These are phyloP conservation scores for Coleophora flavipennella DNA, from an alignment of 2,888 invertebrate species.

Conservation along the genomic window DNA sequence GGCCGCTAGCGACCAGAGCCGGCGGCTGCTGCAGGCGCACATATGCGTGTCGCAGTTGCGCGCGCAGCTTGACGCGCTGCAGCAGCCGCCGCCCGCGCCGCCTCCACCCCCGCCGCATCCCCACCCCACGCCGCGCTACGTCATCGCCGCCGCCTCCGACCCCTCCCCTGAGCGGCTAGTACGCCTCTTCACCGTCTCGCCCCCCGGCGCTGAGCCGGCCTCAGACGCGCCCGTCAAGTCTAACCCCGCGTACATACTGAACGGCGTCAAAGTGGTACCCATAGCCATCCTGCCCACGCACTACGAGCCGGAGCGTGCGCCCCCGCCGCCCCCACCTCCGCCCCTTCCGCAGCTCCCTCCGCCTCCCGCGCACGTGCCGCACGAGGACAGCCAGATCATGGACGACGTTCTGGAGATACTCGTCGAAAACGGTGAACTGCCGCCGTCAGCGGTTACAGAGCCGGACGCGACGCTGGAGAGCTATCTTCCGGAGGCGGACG, in stretches of 20 bases:
- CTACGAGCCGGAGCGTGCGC: constrained; percentile 48
- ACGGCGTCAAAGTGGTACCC: constrained; percentile 72
- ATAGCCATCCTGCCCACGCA: constrained; percentile 62
- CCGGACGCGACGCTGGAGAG: constrained; percentile 51
- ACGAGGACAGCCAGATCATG: constrained; percentile 80
- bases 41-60: constrained; percentile 63
- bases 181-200: constrained; percentile 47
- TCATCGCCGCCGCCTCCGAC: constrained; percentile 39
- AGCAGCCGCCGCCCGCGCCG: constrained; percentile 57
- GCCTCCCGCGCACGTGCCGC: constrained; percentile 31
- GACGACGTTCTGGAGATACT: constrained; percentile 95
- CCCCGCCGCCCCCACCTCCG: constrained; percentile 43
- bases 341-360: constrained; percentile 41
- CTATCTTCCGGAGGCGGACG: constrained; percentile 29
- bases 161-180: constrained; percentile 40
- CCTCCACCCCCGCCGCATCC: constrained; percentile 58
- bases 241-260: constrained; percentile 75
- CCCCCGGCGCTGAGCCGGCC: constrained; percentile 22
- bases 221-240: constrained; percentile 30
- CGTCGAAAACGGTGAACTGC: constrained; percentile 93
- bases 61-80: constrained; percentile 77
- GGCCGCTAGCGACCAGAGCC: constrained; percentile 58
- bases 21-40: constrained; percentile 76
- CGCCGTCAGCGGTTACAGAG: constrained; percentile 86
- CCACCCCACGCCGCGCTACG: constrained; percentile 57